Base-by-base conservation (phyloP, 2,888 invertebrate genomes). In the Carterocephalus palaemon region DNA sequence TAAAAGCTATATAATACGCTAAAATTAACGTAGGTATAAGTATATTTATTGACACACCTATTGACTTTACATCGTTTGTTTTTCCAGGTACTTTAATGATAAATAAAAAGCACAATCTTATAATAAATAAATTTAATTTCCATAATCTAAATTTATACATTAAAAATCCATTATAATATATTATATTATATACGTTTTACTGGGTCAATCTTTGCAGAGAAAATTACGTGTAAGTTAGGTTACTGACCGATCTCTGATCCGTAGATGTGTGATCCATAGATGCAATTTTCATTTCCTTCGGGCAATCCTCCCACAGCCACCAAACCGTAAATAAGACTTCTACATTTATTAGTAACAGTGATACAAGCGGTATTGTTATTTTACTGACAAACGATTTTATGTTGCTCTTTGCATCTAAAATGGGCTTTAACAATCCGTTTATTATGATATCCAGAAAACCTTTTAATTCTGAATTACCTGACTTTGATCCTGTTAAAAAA, bases 301-400 rank as follows among this genome's bases (percentile, higher is more conserved):
- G 70, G 52, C 85, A 81, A 26, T 86, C 86, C 31, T 87, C 87
- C 88, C 88, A 88, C 23, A 88, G 47, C 86, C 87, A 88, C 88
- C 88, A 88, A 1, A 84, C 59, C 4, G 75, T 75, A 6, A 84
- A 59, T 51, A 87, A 56, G 16, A 87, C 73, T 50, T 87, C 83
- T 20, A 83, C 46, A 57, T 87, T 86, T 7, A 87, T 79, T 46
- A 84, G 63, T 10, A 86, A 29, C 45, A 87, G 55, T 5, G 75
- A 61, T 53, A 87, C 65, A 32, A 85, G 49, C 22, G 88, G 88
- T n/a, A 88, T 73, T 2, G 76, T 60, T 29, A 86, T 53, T 56
- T 80, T 85, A 55, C 75, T 73, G 26, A 88, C 75, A 45, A 88
- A 52, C 3, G 75, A 61, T 52, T 84, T 84, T 4, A 87, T 53